A percentile compares a stretch with the other conserved stretches of the same genome.
Conservation (phyloP, 2,888 invertebrate genomes). For the Brachypalpus laphriformis region DNA sequence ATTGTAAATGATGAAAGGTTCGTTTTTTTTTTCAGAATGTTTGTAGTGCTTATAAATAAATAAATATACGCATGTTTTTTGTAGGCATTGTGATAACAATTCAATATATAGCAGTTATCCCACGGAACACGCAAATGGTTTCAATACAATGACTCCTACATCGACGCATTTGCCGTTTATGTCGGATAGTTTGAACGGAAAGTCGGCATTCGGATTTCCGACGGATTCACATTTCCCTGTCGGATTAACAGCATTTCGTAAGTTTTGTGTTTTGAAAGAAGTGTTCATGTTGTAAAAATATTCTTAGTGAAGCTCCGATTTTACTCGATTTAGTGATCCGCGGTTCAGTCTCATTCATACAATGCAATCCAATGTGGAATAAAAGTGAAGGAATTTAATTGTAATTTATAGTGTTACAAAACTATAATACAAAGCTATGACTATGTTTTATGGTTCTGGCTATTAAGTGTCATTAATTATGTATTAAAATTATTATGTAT, state of each 20-base stretch:
- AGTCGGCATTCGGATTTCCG: constrained; percentile 77
- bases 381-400: too few relatives aligned
- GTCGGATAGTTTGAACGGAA: constrained; percentile 63
- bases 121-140: constrained; percentile 73
- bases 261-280: constrained; percentile 75
- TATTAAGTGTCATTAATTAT: too few relatives aligned
- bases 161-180: constrained; percentile 73
- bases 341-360: too few relatives aligned
- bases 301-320: background rate
- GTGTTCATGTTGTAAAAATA: background rate
- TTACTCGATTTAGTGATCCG: too few relatives aligned
- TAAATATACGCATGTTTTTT: constrained; percentile 45
- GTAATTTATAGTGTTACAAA: too few relatives aligned
- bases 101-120: constrained; percentile 72
- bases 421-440: too few relatives aligned
- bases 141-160: constrained; percentile 67
- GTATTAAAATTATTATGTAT: too few relatives aligned
- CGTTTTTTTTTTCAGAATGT: too few relatives aligned
- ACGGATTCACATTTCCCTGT: constrained; percentile 80
- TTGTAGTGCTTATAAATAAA: background rate
- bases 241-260: constrained; percentile 82
- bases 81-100: constrained; percentile 75
- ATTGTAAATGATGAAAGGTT: constrained; percentile 81
- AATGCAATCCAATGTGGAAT: too few relatives aligned
- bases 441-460: too few relatives aligned